Evolutionary conservation across 2,888 invertebrate genomes (phyloP).

Genomic region (Azorinus chamasolen): DNA sequence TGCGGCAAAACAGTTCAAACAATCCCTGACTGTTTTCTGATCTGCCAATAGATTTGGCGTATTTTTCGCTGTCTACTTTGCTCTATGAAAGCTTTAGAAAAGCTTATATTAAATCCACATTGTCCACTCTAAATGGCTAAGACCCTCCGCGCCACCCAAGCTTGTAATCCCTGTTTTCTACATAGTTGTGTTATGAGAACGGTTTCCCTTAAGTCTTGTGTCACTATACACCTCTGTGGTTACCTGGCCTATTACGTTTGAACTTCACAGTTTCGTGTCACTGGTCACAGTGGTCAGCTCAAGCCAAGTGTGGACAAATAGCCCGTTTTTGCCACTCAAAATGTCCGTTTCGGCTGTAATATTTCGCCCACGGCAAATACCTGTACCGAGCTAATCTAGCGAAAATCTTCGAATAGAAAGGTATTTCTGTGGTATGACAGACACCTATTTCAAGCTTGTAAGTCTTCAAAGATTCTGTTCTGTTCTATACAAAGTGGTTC

Average conservation of each 20-base stretch:
- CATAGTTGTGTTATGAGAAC: slow-evolving; percentile 33
- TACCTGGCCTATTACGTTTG: slow-evolving; percentile 24
- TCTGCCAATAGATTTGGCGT: slow-evolving; percentile 33
- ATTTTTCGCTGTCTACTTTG: slow-evolving; percentile 35
- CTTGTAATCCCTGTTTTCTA: slow-evolving; percentile 23
- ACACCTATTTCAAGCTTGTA: no score
- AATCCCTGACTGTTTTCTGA: slow-evolving; percentile 35
- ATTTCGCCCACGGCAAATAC: no score
- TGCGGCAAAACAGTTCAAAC: slow-evolving; percentile 37
- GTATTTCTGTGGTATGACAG: no score
- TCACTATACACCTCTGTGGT: slow-evolving; percentile 4
- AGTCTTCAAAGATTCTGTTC: no score
- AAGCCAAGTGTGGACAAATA: no score
- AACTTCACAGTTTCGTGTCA: slow-evolving; percentile 54
- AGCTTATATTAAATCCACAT: slow-evolving; percentile 35
- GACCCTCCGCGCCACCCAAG: slow-evolving; percentile 20
- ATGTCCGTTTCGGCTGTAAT: no score
- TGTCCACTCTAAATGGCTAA: slow-evolving; percentile 24
- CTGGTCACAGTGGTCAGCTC: slow-evolving; percentile 27
- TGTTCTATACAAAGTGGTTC: no score
- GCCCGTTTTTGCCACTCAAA: no score
- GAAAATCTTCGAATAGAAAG: no score
- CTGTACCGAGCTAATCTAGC: no score
- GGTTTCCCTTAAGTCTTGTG: slow-evolving; percentile 3
- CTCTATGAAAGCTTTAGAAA: slow-evolving; percentile 28